A percentile compares a stretch with the other conserved stretches of the same genome.
Evolutionary conservation across 2,113 vertebrate species (phyloP).

Genomic region (Zeus faber): DNA sequence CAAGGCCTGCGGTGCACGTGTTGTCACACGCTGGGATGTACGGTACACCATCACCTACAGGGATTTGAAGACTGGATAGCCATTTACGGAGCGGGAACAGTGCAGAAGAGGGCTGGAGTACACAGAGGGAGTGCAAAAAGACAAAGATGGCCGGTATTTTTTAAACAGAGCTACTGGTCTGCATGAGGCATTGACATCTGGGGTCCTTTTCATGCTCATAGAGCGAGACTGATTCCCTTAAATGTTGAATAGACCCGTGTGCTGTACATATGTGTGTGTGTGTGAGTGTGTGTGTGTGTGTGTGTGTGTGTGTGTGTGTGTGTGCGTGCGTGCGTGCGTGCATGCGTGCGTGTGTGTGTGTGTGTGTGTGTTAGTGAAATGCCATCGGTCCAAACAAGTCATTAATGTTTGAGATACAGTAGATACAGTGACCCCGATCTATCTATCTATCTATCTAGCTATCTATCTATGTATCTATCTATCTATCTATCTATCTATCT

Average conservation of each 20-base stretch:
- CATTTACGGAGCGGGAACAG: background rate
- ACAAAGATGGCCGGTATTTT: conserved; percentile 28
- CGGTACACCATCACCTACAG: conserved; percentile 1
- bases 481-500: background rate
- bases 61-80: background rate
- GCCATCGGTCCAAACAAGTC: conserved; percentile 37
- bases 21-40: conserved; percentile 17
- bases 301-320: too few relatives aligned
- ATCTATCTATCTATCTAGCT: background rate
- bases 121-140: conserved; percentile 12
- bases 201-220: conserved; percentile 60
- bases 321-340: background rate
- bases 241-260: conserved; percentile 40
- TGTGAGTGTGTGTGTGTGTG: conserved; percentile 9
- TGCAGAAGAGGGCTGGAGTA: conserved; percentile 13
- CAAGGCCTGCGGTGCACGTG: conserved; percentile 3
- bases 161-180: conserved; percentile 29
- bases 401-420: conserved; percentile 43
- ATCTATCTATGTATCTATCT: background rate
- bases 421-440: conserved; percentile 26
- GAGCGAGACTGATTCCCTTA: conserved; percentile 56
- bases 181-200: conserved; percentile 54
- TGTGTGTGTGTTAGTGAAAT: conserved; percentile 19
- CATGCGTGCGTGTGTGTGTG: background rate
- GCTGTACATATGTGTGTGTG: conserved; percentile 4